A percentile compares a stretch with the other conserved stretches of the same genome.
Evolutionary conservation across 2,797 vertebrate genomes (phyloP).

Genomic region (Gila robusta): DNA sequence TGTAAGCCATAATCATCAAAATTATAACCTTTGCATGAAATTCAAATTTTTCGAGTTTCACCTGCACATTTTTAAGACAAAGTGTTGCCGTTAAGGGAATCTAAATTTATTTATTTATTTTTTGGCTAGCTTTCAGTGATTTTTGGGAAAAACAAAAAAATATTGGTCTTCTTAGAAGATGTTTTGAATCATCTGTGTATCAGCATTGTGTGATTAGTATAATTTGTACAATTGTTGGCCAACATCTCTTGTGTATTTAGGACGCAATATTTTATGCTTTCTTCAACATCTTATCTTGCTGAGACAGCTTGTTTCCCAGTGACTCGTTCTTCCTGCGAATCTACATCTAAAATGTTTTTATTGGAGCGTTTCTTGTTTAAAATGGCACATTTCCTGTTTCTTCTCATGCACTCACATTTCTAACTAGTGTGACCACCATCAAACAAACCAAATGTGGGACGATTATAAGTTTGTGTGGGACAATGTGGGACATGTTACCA

Average conservation of each 20-base stretch:
- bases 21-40: too few relatives aligned
- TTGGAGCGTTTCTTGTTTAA: slow-evolving; percentile 46
- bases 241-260: background rate
- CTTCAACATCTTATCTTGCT: slow-evolving; percentile 7
- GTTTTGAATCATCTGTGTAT: background rate
- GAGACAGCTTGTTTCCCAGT: background rate
- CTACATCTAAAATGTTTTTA: slow-evolving; percentile 49
- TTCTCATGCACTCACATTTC: background rate
- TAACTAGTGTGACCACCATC: too few relatives aligned
- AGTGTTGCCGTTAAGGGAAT: background rate
- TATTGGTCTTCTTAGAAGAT: background rate
- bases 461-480: too few relatives aligned
- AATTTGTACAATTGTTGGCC: background rate
- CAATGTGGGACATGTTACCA: too few relatives aligned
- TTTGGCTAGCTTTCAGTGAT: background rate
- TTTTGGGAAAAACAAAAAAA: background rate
- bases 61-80: too few relatives aligned
- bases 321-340: slow-evolving; percentile 45
- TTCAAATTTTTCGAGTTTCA: too few relatives aligned
- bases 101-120: background rate
- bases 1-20: too few relatives aligned
- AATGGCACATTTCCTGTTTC: slow-evolving; percentile 46
- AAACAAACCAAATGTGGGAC: too few relatives aligned
- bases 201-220: background rate
- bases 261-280: background rate